These are phyloP conservation scores for Synanthedon tipuliformis DNA, from an alignment of 2,888 invertebrate species.

Conservation along the genomic window DNA sequence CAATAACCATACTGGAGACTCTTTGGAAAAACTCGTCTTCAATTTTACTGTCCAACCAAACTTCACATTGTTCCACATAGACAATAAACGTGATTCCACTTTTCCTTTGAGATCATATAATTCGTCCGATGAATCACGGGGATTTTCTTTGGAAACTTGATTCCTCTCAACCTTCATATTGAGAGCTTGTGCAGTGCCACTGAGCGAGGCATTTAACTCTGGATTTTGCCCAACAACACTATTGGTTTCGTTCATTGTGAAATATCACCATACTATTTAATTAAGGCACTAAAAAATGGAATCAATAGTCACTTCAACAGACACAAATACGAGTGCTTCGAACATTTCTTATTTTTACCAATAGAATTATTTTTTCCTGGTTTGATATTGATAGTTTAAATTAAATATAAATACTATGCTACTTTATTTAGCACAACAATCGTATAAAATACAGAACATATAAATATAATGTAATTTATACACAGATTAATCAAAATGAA, in stretches of 20 bases:
- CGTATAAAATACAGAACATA: too few relatives aligned
- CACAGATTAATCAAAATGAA: too few relatives aligned
- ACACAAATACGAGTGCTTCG: neutral
- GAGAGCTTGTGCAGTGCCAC: conserved; percentile 23
- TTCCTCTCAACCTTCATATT: conserved; percentile 25
- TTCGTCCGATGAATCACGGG: conserved; percentile 49
- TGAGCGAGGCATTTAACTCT: conserved; percentile 27
- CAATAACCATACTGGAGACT: conserved; percentile 88
- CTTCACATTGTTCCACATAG: conserved; percentile 94
- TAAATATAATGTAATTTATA: too few relatives aligned
- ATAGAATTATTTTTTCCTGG: too few relatives aligned
- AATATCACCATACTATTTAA: conserved; percentile 2
- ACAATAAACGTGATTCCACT: conserved; percentile 84
- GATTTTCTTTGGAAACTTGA: conserved; percentile 33
- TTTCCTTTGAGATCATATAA: conserved; percentile 75
- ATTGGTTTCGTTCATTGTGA: conserved; percentile 45
- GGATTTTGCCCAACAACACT: conserved; percentile 31
- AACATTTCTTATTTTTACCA: neutral
- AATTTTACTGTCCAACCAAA: conserved; percentile 88
- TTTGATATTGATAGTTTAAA: too few relatives aligned
- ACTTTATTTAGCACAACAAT: too few relatives aligned
- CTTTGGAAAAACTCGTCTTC: conserved; percentile 81
- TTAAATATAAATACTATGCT: too few relatives aligned
- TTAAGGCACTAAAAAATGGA: neutral
- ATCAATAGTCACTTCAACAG: neutral